Base-by-base conservation (phyloP, 2,113 vertebrate species). In the Rhipidura dahli region DNA sequence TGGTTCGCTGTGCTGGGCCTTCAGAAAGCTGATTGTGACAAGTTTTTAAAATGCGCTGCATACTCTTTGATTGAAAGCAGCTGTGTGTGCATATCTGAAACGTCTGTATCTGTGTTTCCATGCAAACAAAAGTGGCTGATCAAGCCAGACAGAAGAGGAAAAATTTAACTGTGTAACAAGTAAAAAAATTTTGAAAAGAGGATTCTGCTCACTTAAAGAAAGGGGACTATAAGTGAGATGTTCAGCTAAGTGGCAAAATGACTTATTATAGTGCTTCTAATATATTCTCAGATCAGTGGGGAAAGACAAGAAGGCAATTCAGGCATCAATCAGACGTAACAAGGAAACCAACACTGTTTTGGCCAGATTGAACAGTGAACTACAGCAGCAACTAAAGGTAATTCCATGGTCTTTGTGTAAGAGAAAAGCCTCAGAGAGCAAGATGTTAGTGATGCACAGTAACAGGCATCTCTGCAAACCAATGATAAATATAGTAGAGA, bases 341-440 rank as follows among this genome's bases (percentile, higher is more conserved):
- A 99, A 99, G 93, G 99, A 99, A 98, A 99, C 99, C 13, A 99
- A 99, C 95, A 99, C 99, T 50, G 99, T 99, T 95, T 97, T 99
- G 98, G 99, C 99, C 93, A 98, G 99, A 97, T 97, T 99, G 85
- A 99, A 99, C 95, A 99, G 99, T 97, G 99, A 99, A 98, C 98
- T 99, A 91, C 99, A 99, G 92, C 99, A 99, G 66, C 99, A 99
- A 60, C 97, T 99, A 98, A 99, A 99, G 99, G 99, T 99, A 98
- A 78, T 86, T 51, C 33, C 16, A 22, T 39, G 18, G 57, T 89
- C 49, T 91, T 89, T 76, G 7, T 89, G 83, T 63, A 45, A 68
- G 27, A 60, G 47, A 51, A 60, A n/a, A 85, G 13, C 42, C 53
- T 15, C 37, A 72, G 57, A 45, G 54, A 37, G 23, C 24, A 73